phyloP scores from a whole-genome alignment of 2,113 vertebrate species.

The Rhea pennata region DNA sequence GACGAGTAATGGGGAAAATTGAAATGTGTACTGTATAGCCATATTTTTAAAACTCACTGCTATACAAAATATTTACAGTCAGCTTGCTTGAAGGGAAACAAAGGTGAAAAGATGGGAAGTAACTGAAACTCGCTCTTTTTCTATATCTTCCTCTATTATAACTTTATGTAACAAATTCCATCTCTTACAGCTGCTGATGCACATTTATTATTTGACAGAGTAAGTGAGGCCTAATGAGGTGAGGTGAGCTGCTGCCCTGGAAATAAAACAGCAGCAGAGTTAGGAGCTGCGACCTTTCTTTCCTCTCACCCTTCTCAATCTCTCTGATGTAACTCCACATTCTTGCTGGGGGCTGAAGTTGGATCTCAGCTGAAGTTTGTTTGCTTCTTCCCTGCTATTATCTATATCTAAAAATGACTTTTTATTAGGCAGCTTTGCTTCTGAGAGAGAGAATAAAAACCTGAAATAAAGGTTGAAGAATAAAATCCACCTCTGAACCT shows the following conservation, averaged over 20 bases:
- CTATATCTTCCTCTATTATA: not conserved
- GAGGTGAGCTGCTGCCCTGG: not conserved
- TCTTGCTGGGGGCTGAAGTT: not conserved
- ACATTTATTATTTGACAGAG: not conserved
- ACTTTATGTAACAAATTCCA: not conserved
- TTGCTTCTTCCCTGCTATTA: not conserved
- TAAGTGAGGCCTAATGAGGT: not conserved
- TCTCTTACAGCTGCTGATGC: not conserved
- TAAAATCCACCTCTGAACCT: constrained; percentile 20
- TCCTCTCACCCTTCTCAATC: not conserved
- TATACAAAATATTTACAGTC: not conserved
- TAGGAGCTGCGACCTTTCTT: not conserved
- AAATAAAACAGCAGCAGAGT: not conserved
- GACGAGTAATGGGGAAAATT: not conserved
- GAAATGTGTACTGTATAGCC: not conserved
- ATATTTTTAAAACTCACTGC: not conserved
- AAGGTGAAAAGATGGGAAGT: not conserved
- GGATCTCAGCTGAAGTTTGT: not conserved
- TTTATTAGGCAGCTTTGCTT: constrained; percentile 6
- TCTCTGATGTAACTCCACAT: not conserved
- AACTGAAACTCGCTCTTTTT: not conserved
- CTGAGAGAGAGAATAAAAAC: not conserved
- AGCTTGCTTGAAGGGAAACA: not conserved
- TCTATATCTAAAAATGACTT: not conserved
- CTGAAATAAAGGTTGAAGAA: constrained; percentile 10